Evolutionary conservation across 35 echinoderm and acorn worm species (phyloP).

Genomic region (Lytechinus pictus): DNA sequence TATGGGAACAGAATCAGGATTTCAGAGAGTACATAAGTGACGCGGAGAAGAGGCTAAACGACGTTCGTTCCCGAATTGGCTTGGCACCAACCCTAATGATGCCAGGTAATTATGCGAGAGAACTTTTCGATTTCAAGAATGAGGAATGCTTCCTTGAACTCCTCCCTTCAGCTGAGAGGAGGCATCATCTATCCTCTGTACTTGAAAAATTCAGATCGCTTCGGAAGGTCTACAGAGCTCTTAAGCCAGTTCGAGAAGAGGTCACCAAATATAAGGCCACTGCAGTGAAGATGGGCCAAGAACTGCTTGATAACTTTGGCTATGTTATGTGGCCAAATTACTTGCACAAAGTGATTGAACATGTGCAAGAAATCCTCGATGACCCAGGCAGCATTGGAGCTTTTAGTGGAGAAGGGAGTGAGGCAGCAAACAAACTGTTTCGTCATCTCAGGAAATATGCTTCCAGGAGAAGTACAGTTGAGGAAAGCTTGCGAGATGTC

Average conservation of each 20-base stretch:
- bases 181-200: neutral
- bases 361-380: conserved; percentile 49
- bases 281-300: conserved; percentile 46
- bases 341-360: conserved; percentile 66
- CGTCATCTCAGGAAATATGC: conserved; percentile 31
- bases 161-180: neutral
- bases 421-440: conserved; percentile 63
- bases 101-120: conserved; percentile 63
- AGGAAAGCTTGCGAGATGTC: conserved; percentile 23
- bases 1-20: neutral
- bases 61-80: neutral
- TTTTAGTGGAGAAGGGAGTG: conserved; percentile 55
- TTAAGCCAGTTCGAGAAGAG: neutral
- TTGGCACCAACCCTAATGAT: conserved; percentile 62
- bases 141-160: conserved; percentile 31
- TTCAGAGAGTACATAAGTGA: conserved; percentile 16
- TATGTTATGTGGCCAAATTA: conserved; percentile 67
- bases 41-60: conserved; percentile 41
- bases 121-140: conserved; percentile 38
- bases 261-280: conserved; percentile 37
- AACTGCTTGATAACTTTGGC: conserved; percentile 35
- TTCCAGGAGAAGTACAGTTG: neutral
- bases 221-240: conserved; percentile 27
- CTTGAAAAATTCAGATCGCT: conserved; percentile 21
- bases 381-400: conserved; percentile 48